Evolutionary conservation across 2,888 invertebrate species (phyloP), one percentile per base, ranked within the genome.

Genomic region (Lochmaea capreae): DNA sequence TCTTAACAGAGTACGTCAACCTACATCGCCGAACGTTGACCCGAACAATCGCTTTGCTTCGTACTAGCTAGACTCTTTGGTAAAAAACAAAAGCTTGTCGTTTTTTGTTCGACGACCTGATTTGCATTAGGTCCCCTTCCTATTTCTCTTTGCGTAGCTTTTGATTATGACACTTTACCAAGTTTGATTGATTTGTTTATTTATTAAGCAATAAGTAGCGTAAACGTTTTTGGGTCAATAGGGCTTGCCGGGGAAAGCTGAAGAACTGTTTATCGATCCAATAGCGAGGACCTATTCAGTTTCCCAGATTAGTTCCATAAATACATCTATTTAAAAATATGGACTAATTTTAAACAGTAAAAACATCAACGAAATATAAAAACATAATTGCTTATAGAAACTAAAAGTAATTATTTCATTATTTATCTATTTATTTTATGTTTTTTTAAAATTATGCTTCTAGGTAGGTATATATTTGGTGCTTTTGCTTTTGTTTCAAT

Each of bases 1-100:
- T 71, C 71, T 65, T 43, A 63, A 16, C 43, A 18, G 77, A 78
- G 79, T 79, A 76, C 80, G 79, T 78, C 81, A 80, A 81, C 81
- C 81, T 78, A 81, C 75, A 79, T 81, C 78, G 71, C 49, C 78
- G 81, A 77, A 69, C 80, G 78, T 79, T 81, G 81, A 81, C 76
- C 79, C 71, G 18, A 62, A 62, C 62, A 39, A 63, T 18, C 62
- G 14, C 59, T 26, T 10, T 59, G 10, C 59, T 26, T 14, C 18
- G 16, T 63, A 33, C 72, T 59, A 39, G 49, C 22, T 59, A 33
- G 62, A 43, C 43, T 58, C 18, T 63, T 61, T 68, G 43, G 68
- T 68, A 65, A 73, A 73, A 73, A 73, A 73, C 72, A 73, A 73
- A 73, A 73, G 68, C 72, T 39, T 16, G 61, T 14, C 61, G 26